phyloP scores from a whole-genome alignment of 2,113 vertebrate species.

The Sclerurus mexicanus region DNA sequence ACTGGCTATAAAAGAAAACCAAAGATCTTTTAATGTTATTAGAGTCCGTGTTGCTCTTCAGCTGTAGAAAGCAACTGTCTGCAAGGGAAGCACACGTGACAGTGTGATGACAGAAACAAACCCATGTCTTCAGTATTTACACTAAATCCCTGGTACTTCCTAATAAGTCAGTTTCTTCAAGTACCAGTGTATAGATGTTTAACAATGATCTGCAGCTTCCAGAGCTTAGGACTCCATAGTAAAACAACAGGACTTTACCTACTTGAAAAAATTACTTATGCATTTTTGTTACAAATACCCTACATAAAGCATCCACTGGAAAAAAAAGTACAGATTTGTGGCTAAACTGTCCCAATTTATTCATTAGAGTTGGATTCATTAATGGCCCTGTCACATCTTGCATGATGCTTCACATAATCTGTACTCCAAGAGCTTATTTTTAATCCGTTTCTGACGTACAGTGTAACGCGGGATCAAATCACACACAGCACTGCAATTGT shows the following conservation, averaged over 20 bases:
- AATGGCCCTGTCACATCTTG: constrained; percentile 23
- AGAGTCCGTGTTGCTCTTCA: background rate
- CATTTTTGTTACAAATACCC: background rate
- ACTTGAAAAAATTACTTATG: background rate
- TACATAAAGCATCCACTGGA: background rate
- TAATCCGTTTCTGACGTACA: constrained; percentile 49
- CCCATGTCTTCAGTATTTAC: background rate
- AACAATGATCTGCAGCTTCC: background rate
- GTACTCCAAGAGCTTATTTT: constrained; percentile 35
- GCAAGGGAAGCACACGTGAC: background rate
- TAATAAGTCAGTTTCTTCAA: background rate
- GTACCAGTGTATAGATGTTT: background rate
- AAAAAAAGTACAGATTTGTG: background rate
- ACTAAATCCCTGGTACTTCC: background rate
- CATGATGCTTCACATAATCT: constrained; percentile 23
- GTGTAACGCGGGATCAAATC: constrained; percentile 11
- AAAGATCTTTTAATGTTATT: background rate
- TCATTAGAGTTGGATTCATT: constrained; percentile 27
- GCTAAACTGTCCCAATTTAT: background rate
- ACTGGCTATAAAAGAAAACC: background rate
- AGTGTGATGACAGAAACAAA: background rate
- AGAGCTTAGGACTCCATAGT: background rate
- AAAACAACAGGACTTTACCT: background rate
- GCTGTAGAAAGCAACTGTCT: background rate
- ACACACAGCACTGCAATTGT: background rate